Conservation (phyloP, 2,113 vertebrate species). For the Gallinago jamesoni region DNA sequence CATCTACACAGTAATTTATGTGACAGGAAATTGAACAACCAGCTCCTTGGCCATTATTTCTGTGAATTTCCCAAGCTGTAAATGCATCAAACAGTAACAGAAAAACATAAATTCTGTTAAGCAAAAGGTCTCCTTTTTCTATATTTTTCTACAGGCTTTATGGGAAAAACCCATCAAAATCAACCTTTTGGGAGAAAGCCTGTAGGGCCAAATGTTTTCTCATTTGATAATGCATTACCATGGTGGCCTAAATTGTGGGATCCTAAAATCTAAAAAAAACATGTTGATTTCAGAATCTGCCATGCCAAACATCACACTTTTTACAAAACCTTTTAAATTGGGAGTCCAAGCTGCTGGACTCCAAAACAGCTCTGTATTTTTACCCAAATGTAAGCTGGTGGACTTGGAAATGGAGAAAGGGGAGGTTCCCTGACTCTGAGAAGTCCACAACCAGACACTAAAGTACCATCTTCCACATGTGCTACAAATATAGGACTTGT, state of each 20-base stretch:
- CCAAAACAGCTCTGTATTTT: background rate
- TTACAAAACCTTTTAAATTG: background rate
- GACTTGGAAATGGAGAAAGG: background rate
- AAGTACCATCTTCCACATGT: background rate
- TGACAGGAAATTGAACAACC: slow-evolving; percentile 72
- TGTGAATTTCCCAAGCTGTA: slow-evolving; percentile 33
- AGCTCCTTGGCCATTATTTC: slow-evolving; percentile 40
- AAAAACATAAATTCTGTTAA: slow-evolving; percentile 28
- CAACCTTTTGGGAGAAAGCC: background rate
- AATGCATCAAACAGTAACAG: slow-evolving; percentile 46
- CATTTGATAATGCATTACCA: background rate
- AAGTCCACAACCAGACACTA: background rate
- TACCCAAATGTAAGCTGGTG: background rate
- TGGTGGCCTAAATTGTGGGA: background rate
- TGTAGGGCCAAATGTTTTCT: background rate
- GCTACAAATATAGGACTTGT: background rate
- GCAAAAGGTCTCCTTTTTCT: background rate
- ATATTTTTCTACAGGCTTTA: background rate
- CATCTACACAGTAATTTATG: slow-evolving; percentile 21
- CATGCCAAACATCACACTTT: background rate
- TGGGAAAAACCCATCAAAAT: background rate
- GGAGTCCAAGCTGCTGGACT: background rate
- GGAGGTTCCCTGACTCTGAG: background rate
- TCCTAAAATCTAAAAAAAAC: background rate
- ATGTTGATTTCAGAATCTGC: background rate